phyloP scores from a whole-genome alignment of 2,888 invertebrate genomes.

The Platycnemis pennipes region DNA sequence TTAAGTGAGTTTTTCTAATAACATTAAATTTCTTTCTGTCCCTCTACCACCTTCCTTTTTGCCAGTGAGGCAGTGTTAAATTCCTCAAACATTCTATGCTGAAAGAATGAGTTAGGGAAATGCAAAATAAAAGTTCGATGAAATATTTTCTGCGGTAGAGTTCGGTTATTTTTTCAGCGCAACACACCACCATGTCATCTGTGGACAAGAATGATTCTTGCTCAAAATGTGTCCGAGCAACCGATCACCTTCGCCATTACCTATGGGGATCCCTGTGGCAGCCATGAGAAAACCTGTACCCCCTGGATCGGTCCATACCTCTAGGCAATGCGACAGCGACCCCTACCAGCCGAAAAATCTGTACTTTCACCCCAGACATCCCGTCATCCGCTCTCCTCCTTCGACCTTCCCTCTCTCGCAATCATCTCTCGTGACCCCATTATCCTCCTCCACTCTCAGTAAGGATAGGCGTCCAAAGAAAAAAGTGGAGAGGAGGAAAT shows the following conservation, averaged over 20 bases:
- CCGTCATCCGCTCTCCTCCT: background rate
- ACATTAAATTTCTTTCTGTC: too few relatives aligned
- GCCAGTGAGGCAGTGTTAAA: too few relatives aligned
- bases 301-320: background rate
- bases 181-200: background rate
- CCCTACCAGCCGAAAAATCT: background rate
- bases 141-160: too few relatives aligned
- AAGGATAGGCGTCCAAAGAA: background rate
- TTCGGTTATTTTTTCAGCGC: background rate
- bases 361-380: constrained; percentile 13
- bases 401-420: background rate
- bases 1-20: too few relatives aligned
- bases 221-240: background rate
- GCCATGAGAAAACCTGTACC: background rate
- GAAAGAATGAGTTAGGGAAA: too few relatives aligned
- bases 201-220: background rate
- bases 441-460: background rate
- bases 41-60: too few relatives aligned
- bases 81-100: too few relatives aligned
- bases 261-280: background rate
- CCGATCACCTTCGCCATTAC: background rate
- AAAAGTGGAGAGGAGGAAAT: background rate
- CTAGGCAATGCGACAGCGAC: constrained; percentile 10
- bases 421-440: constrained; percentile 13
- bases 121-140: too few relatives aligned